Evolutionary conservation across 2,113 vertebrate species (phyloP).

Genomic region (Megaceryle torquata): DNA sequence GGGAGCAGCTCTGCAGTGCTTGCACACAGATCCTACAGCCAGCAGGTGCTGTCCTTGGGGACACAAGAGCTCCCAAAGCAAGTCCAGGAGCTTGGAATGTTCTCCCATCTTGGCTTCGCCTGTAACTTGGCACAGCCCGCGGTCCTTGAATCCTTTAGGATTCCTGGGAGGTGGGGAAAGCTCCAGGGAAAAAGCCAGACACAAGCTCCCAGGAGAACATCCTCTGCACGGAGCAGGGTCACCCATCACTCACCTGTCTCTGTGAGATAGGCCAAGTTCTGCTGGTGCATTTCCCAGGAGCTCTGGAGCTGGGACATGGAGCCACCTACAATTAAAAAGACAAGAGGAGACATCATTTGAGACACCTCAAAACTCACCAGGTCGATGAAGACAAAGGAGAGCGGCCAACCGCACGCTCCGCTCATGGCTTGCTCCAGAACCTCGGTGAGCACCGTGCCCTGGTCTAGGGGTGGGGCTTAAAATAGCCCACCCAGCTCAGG

Average conservation of each 20-base stretch:
- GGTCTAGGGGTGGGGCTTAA: background rate
- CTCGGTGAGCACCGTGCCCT: fast-evolving
- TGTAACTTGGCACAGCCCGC: fast-evolving
- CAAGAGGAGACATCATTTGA: background rate
- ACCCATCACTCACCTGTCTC: background rate
- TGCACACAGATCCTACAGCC: too few species aligned
- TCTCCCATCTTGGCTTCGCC: too few species aligned
- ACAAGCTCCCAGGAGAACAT: too few species aligned
- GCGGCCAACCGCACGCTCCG: fast-evolving
- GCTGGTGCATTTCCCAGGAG: conserved; percentile 17
- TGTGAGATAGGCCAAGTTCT: background rate
- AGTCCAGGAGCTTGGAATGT: background rate
- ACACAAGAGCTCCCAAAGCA: too few species aligned
- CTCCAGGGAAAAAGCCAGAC: background rate
- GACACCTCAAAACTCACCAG: background rate
- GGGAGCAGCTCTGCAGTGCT: background rate
- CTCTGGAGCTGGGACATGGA: conserved; percentile 38
- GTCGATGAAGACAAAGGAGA: background rate
- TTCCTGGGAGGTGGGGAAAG: background rate
- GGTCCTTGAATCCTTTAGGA: fast-evolving
- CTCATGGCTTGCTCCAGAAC: background rate
- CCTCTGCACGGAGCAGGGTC: background rate
- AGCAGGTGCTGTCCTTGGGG: background rate
- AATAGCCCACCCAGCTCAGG: background rate
- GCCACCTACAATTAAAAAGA: background rate